phyloP scores from a whole-genome alignment of 1,140 invertebrate genomes.

The Notospermus geniculatus region DNA sequence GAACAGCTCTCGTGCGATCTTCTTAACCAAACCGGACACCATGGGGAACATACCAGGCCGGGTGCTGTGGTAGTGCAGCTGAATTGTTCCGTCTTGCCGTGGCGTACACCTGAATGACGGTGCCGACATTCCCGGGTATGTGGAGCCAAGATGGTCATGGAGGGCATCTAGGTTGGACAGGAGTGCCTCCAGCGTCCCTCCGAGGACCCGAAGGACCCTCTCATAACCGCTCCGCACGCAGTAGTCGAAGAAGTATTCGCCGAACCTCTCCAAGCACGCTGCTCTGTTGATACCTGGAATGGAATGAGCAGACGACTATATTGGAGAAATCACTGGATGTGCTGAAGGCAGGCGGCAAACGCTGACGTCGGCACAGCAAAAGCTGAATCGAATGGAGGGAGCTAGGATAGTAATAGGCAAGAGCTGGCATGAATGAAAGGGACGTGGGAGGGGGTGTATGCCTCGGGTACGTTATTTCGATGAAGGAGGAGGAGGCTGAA shows the following conservation, averaged over 20 bases:
- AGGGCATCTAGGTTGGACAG: slow-evolving; percentile 52
- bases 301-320: background rate
- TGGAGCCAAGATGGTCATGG: slow-evolving; percentile 52
- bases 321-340: too few species aligned
- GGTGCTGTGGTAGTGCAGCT: slow-evolving; percentile 56
- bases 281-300: slow-evolving; percentile 79
- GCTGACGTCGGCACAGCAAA: too few species aligned
- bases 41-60: slow-evolving; percentile 49
- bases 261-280: slow-evolving; percentile 86
- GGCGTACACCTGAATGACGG: slow-evolving; percentile 56
- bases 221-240: slow-evolving; percentile 53
- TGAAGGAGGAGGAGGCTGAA: too few species aligned
- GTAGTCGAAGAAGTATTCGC: slow-evolving; percentile 67
- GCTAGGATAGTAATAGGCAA: too few species aligned
- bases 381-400: too few species aligned
- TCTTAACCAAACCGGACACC: slow-evolving; percentile 48
- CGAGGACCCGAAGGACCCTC: slow-evolving; percentile 48
- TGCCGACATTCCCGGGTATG: slow-evolving; percentile 56
- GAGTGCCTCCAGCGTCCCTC: slow-evolving; percentile 46
- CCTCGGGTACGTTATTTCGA: too few species aligned
- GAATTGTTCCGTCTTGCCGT: slow-evolving; percentile 57
- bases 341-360: too few species aligned
- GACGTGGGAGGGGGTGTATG: too few species aligned
- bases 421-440: too few species aligned
- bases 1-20: slow-evolving; percentile 86